A percentile compares a stretch with the other conserved stretches of the same genome.
Evolutionary conservation across 2,113 vertebrate genomes (phyloP).

Genomic region (Tragelaphus strepsiceros): DNA sequence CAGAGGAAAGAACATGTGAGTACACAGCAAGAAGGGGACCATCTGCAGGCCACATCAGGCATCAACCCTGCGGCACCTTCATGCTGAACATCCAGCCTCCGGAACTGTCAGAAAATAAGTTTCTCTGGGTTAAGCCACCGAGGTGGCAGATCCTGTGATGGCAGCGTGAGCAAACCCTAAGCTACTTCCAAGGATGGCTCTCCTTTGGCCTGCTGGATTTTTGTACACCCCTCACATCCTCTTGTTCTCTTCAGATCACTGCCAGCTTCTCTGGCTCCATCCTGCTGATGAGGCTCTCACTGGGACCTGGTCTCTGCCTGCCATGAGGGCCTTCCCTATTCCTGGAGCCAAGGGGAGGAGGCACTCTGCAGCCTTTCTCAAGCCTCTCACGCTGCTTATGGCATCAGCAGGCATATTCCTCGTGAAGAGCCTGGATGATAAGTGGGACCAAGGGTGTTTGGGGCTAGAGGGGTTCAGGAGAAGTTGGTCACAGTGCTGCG

Average conservation of each 20-base stretch:
- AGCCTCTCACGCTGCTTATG: neutral
- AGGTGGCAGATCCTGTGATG: rapidly evolving
- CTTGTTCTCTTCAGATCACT: neutral
- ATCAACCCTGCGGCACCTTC: neutral
- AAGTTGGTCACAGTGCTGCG: neutral
- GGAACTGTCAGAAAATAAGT: neutral
- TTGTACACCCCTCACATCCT: neutral
- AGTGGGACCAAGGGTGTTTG: neutral
- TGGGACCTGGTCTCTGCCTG: neutral
- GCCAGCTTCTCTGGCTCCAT: neutral
- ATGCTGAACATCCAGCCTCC: neutral
- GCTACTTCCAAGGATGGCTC: neutral
- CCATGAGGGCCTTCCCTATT: rapidly evolving
- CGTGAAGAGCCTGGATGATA: neutral
- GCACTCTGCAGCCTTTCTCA: neutral
- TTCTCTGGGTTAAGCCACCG: neutral
- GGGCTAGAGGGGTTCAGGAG: neutral
- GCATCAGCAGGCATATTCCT: neutral
- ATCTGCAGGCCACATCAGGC: neutral
- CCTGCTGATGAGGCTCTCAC: neutral
- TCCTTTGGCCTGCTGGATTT: neutral
- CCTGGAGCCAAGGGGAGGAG: neutral
- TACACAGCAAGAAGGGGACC: neutral
- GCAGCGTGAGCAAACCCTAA: rapidly evolving
- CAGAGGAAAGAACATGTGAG: neutral